Percentiles rank a stretch among this genome's conserved stretches.
phyloP scores from a whole-genome alignment of 2,888 invertebrate species.

The Chymomyza amoena region DNA sequence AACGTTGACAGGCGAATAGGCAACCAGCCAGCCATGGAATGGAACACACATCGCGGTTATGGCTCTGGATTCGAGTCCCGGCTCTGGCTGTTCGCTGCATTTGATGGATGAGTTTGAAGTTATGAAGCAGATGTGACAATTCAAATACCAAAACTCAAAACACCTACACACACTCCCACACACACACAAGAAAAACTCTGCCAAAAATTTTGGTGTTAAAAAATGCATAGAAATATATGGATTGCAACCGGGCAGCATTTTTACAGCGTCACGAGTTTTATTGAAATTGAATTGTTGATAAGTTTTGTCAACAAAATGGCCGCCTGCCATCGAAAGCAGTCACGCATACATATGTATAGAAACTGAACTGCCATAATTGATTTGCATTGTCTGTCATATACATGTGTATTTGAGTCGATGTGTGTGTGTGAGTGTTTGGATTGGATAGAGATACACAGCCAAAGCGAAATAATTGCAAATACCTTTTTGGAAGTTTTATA shows the following conservation, averaged over 20 bases:
- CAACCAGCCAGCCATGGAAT: constrained; percentile 10
- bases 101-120: constrained; percentile 69
- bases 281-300: constrained; percentile 74
- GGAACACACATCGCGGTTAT: neutral
- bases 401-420: neutral
- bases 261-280: constrained; percentile 54
- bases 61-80: neutral
- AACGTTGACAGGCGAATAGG: constrained; percentile 53
- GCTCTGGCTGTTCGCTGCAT: constrained; percentile 52
- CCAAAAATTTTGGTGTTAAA: constrained; percentile 43
- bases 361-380: constrained; percentile 53
- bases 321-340: constrained; percentile 27
- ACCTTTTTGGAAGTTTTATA: neutral
- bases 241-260: constrained; percentile 23
- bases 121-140: constrained; percentile 72
- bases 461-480: neutral
- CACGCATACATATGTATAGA: constrained; percentile 14
- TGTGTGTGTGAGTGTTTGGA: neutral
- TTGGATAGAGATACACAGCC: neutral
- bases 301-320: constrained; percentile 70
- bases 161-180: constrained; percentile 17
- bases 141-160: constrained; percentile 66
- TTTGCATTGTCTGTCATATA: constrained; percentile 38
- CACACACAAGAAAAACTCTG: neutral
- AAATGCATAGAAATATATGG: constrained; percentile 65